Evolutionary conservation across 2,888 invertebrate genomes (phyloP).

Genomic region (Isoperla grammatica): DNA sequence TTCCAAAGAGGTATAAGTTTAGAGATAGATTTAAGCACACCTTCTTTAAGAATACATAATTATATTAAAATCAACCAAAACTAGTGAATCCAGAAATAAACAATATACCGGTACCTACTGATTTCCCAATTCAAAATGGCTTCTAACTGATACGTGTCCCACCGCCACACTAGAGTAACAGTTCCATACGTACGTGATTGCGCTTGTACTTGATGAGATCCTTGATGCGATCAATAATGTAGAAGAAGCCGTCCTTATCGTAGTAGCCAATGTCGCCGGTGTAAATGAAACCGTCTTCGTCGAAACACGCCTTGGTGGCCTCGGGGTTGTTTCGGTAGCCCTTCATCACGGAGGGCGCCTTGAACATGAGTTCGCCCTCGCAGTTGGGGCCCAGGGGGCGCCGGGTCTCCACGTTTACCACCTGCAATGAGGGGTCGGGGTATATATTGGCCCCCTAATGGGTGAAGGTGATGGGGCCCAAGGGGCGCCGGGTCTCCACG

Average conservation of each 20-base stretch:
- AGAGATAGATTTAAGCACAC: too few species aligned
- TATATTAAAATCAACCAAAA: too few species aligned
- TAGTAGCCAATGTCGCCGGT: constrained; percentile 44
- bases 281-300: constrained; percentile 14
- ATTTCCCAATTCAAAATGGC: too few species aligned
- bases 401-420: constrained; percentile 15
- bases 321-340: constrained; percentile 6
- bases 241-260: constrained; percentile 42
- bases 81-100: too few species aligned
- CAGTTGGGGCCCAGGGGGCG: constrained; percentile 6
- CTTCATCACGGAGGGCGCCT: background rate
- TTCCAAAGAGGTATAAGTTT: too few species aligned
- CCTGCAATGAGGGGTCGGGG: constrained; percentile 4
- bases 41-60: too few species aligned
- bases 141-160: too few species aligned
- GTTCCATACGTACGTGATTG: constrained; percentile 41
- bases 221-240: constrained; percentile 45
- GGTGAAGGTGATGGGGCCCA: too few species aligned
- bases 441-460: too few species aligned
- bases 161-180: too few species aligned
- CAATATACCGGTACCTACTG: too few species aligned
- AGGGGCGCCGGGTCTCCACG: too few species aligned
- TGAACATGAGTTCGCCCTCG: constrained; percentile 4
- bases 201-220: constrained; percentile 49
- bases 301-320: constrained; percentile 7